Evolutionary conservation across 2,888 invertebrate species (phyloP).

Genomic region (Meteorus cinctellus): DNA sequence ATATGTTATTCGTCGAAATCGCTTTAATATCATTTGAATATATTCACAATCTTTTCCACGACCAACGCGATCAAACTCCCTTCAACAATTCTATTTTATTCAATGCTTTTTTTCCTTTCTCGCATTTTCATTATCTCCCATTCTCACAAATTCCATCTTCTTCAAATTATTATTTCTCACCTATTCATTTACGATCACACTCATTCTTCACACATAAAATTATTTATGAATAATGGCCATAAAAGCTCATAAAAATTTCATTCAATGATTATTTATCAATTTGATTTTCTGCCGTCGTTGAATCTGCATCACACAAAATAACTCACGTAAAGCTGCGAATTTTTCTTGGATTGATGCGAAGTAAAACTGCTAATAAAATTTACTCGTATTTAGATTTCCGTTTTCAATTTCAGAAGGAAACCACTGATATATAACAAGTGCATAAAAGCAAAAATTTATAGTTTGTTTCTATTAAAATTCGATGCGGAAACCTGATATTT

Average conservation of each 20-base stretch:
- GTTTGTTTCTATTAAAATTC: no score
- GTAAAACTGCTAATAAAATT: no score
- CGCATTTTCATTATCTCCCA: slow-evolving; percentile 2
- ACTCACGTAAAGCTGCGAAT: no score
- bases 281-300: background rate
- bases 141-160: slow-evolving; percentile 15
- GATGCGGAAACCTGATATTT: no score
- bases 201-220: background rate
- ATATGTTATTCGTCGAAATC: slow-evolving; percentile 13
- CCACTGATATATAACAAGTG: no score
- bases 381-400: no score
- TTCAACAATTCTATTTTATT: background rate
- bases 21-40: slow-evolving; percentile 15
- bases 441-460: no score
- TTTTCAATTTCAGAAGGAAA: no score
- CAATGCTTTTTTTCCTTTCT: background rate
- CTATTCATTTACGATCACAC: background rate
- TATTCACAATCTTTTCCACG: background rate
- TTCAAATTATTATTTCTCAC: slow-evolving; percentile 10
- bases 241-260: no score
- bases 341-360: no score
- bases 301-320: background rate
- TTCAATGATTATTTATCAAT: background rate
- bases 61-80: background rate
- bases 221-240: background rate